Conservation (phyloP, 2,888 invertebrate genomes). For the Lagria hirta region DNA sequence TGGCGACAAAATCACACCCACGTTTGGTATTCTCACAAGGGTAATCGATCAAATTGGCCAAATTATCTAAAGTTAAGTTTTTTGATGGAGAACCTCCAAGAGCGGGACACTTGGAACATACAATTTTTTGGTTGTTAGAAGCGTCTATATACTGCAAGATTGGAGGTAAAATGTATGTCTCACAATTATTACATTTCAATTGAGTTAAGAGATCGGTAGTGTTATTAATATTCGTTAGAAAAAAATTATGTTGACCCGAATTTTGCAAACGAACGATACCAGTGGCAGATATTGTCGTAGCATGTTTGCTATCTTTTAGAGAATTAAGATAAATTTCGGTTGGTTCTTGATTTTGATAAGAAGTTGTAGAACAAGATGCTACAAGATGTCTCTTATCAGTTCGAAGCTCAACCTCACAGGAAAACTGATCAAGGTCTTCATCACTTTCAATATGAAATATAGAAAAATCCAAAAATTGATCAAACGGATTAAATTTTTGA, state of each 20-base stretch:
- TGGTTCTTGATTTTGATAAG: constrained; percentile 2
- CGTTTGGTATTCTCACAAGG: constrained; percentile 4
- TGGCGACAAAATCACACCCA: constrained; percentile 5
- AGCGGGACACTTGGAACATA: not conserved
- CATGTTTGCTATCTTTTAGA: no score
- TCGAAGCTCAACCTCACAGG: constrained; percentile 2
- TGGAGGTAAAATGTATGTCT: not conserved
- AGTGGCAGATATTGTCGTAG: no score
- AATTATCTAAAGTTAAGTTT: constrained; percentile 2
- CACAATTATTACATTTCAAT: constrained; percentile 3
- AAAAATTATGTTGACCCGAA: no score
- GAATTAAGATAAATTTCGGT: no score
- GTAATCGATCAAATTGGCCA: constrained; percentile 4
- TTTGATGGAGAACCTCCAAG: not conserved
- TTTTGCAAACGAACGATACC: no score
- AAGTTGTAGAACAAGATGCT: not conserved
- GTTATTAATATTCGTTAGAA: no score
- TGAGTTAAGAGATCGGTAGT: constrained; percentile 2
- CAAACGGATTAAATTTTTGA: constrained; percentile 8
- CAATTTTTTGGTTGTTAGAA: not conserved
- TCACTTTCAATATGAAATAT: constrained; percentile 2
- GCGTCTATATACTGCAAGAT: constrained; percentile 1
- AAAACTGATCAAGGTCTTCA: constrained; percentile 3
- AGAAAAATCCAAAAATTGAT: constrained; percentile 4
- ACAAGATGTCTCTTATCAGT: not conserved